Evolutionary conservation across 2,888 invertebrate genomes (phyloP).

Genomic region (Apoda limacodes): DNA sequence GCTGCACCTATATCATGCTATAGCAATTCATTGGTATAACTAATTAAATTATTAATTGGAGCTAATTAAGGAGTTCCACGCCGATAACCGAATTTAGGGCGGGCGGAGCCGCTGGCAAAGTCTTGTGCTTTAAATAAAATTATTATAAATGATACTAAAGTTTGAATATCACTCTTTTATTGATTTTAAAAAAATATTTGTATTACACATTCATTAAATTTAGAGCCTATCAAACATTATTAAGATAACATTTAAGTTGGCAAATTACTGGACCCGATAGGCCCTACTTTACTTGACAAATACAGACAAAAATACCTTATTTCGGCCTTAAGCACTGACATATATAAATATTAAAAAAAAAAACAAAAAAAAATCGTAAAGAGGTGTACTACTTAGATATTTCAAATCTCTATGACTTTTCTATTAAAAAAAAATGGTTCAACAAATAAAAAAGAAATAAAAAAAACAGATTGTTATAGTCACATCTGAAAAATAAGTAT

Average conservation of each 20-base stretch:
- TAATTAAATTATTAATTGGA: too few species aligned
- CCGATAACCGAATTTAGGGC: too few species aligned
- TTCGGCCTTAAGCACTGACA: conserved; percentile 57
- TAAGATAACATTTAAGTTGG: conserved; percentile 11
- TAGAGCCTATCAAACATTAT: conserved; percentile 60
- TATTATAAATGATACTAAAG: conserved; percentile 24
- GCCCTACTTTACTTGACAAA: too few species aligned
- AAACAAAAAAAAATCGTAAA: conserved; percentile 29
- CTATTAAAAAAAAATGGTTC: too few species aligned
- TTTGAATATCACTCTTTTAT: conserved; percentile 66
- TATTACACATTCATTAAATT: conserved; percentile 63
- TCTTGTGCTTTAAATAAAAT: neutral
- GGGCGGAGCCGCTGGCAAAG: too few species aligned
- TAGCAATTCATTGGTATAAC: too few species aligned
- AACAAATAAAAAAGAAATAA: too few species aligned
- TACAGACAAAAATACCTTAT: too few species aligned
- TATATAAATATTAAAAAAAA: conserved; percentile 35
- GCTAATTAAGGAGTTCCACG: too few species aligned
- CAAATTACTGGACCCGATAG: neutral
- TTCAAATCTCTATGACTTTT: conserved; percentile 33
- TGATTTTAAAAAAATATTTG: conserved; percentile 69
- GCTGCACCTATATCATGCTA: too few species aligned
- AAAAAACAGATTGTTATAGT: too few species aligned
- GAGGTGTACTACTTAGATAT: conserved; percentile 30
- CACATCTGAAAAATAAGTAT: too few species aligned